Percentiles rank a stretch among this genome's conserved stretches.
Evolutionary conservation across 2,888 invertebrate species (phyloP).

Genomic region (Seira musarum): DNA sequence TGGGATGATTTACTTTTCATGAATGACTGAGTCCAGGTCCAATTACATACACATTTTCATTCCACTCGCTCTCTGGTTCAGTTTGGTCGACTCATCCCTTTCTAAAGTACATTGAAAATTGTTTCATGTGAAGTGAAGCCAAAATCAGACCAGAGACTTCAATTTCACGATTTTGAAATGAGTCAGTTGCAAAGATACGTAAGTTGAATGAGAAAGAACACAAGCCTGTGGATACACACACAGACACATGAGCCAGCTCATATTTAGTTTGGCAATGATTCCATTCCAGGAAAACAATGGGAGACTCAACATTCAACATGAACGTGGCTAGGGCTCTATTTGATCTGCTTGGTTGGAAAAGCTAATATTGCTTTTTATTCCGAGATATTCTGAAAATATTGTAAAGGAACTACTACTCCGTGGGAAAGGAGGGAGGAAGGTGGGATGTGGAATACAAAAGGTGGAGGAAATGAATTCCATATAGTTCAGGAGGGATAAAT

Average conservation of each 20-base stretch:
- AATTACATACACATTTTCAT: background rate
- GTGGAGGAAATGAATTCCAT: background rate
- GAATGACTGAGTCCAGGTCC: background rate
- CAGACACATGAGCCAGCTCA: too few relatives aligned
- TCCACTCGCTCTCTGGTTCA: background rate
- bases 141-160: too few relatives aligned
- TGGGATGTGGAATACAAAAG: background rate
- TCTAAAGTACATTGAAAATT: background rate
- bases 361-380: too few relatives aligned
- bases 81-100: background rate
- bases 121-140: background rate
- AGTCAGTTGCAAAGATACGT: too few relatives aligned
- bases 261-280: too few relatives aligned
- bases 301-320: background rate
- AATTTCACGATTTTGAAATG: background rate
- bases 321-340: background rate
- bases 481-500: background rate
- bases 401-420: too few relatives aligned
- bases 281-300: background rate
- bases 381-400: too few relatives aligned
- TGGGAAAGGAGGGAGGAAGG: background rate
- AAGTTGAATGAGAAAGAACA: background rate
- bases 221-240: too few relatives aligned
- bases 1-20: background rate
- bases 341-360: too few relatives aligned